Evolutionary conservation across 2,797 vertebrate genomes (phyloP).

Genomic region (Mus spretus): DNA sequence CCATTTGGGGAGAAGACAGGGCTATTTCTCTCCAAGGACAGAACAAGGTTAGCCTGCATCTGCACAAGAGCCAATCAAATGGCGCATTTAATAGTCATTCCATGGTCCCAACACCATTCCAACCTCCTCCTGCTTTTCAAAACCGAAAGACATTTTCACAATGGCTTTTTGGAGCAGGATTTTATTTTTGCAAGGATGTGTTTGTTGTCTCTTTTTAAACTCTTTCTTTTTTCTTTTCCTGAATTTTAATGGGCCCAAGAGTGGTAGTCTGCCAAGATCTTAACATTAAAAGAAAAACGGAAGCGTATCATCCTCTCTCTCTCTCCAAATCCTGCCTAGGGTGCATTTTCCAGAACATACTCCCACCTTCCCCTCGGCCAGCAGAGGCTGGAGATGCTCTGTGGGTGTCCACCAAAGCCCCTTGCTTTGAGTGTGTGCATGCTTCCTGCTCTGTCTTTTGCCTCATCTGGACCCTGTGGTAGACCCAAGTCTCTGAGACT

Average conservation of each 20-base stretch:
- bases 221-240: conserved; percentile 54
- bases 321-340: conserved; percentile 39
- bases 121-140: conserved; percentile 61
- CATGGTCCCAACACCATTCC: background rate
- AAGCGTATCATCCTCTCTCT: background rate
- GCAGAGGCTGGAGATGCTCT: background rate
- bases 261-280: conserved; percentile 68
- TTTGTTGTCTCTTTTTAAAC: conserved; percentile 75
- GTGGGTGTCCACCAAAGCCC: background rate
- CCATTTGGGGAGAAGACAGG: background rate
- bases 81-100: background rate
- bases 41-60: background rate
- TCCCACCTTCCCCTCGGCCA: conserved; percentile 21
- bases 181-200: conserved; percentile 79
- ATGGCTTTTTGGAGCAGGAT: conserved; percentile 21
- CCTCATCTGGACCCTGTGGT: conserved; percentile 59
- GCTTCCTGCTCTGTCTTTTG: conserved; percentile 71
- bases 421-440: rapidly evolving
- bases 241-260: conserved; percentile 76
- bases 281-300: conserved; percentile 67
- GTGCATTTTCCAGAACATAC: conserved; percentile 59
- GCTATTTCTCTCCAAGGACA: conserved; percentile 25
- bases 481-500: conserved; percentile 51
- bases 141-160: conserved; percentile 68
- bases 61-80: background rate